These are phyloP conservation scores for Loripinus fragilis DNA, from an alignment of 2,888 invertebrate genomes.

Conservation along the genomic window DNA sequence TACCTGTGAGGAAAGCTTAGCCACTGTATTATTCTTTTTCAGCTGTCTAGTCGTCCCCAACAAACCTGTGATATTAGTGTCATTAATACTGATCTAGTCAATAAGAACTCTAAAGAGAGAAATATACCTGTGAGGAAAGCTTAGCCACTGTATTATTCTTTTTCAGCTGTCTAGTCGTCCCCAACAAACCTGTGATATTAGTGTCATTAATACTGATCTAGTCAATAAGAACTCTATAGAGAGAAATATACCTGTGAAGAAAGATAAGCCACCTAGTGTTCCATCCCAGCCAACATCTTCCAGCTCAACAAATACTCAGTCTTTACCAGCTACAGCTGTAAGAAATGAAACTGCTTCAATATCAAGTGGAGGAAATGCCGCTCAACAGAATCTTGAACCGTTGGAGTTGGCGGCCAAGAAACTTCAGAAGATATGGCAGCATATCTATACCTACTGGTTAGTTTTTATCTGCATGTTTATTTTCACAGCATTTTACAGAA, in stretches of 20 bases:
- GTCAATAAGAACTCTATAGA: no score
- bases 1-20: no score
- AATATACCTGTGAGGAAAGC: no score
- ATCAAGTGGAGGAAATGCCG: background rate
- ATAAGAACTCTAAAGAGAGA: background rate
- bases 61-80: background rate
- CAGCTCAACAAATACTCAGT: background rate
- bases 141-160: no score
- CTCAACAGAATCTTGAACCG: background rate
- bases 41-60: slow-evolving; percentile 7
- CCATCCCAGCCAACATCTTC: background rate
- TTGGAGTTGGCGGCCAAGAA: slow-evolving; percentile 26
- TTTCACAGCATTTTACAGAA: no score
- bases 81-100: background rate
- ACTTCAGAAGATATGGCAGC: slow-evolving; percentile 54
- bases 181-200: no score
- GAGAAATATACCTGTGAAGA: background rate
- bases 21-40: background rate
- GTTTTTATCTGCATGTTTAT: no score
- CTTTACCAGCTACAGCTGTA: slow-evolving; percentile 5
- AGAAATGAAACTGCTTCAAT: background rate
- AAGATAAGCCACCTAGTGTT: background rate
- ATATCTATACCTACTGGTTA: slow-evolving; percentile 47
- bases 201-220: no score
- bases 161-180: no score